Evolutionary conservation across 2,888 invertebrate genomes (phyloP).

Genomic region (Stenichneumon culpator): DNA sequence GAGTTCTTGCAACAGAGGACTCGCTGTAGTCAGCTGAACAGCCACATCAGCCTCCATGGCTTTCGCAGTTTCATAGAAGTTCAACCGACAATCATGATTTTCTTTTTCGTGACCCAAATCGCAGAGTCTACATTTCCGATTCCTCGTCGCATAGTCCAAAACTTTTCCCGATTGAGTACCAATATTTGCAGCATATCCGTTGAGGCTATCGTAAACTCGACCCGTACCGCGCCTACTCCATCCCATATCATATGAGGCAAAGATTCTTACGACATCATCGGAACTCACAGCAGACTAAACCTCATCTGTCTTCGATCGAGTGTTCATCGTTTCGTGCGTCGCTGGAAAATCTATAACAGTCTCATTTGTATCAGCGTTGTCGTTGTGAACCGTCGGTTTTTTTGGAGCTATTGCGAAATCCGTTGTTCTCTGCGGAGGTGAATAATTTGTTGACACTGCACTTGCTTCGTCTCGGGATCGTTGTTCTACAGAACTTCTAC

Average conservation of each 20-base stretch:
- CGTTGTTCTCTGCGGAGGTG: too few species aligned
- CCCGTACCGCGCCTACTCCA: slow-evolving; percentile 45
- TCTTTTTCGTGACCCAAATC: slow-evolving; percentile 59
- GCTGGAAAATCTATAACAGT: neutral
- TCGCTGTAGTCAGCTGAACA: slow-evolving; percentile 67
- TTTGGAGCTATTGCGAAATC: too few species aligned
- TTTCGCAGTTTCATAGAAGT: slow-evolving; percentile 75
- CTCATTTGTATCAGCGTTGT: slow-evolving; percentile 4
- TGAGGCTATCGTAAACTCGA: slow-evolving; percentile 60
- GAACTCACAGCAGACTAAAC: neutral
- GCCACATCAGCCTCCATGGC: slow-evolving; percentile 74
- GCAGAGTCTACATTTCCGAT: slow-evolving; percentile 69
- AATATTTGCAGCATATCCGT: slow-evolving; percentile 67
- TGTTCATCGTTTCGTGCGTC: too few species aligned
- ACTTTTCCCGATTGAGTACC: slow-evolving; percentile 69
- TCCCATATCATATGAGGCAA: slow-evolving; percentile 46
- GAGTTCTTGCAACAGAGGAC: slow-evolving; percentile 68
- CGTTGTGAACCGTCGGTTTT: neutral
- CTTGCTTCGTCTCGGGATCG: neutral
- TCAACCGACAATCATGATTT: slow-evolving; percentile 73
- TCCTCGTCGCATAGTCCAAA: slow-evolving; percentile 69
- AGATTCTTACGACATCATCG: slow-evolving; percentile 30
- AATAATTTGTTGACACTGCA: neutral
- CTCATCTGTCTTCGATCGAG: too few species aligned
- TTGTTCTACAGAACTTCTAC: neutral